Evolutionary conservation across 2,113 vertebrate species (phyloP).

Genomic region (Pomatorhinus ruficollis): DNA sequence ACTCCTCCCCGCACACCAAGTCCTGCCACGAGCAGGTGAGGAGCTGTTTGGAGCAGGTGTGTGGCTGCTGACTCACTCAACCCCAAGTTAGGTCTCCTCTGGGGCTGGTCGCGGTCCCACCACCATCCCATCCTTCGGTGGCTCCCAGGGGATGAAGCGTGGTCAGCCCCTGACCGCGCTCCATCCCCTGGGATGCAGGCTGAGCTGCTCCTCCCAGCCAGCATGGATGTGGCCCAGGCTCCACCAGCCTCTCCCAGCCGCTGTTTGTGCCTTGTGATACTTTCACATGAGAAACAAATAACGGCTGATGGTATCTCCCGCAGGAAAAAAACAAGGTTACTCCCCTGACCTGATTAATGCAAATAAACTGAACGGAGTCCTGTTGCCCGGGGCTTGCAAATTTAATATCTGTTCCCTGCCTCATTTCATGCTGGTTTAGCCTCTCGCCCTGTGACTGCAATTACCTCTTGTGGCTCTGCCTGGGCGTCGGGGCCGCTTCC

Average conservation of each 20-base stretch:
- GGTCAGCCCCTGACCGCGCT: not conserved
- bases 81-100: not conserved
- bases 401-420: constrained; percentile 66
- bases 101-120: not conserved
- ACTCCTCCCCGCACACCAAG: rapidly evolving
- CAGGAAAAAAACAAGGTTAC: constrained; percentile 46
- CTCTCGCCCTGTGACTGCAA: constrained; percentile 55
- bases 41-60: not conserved
- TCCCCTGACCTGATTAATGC: constrained; percentile 69
- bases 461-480: constrained; percentile 36
- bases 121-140: not conserved
- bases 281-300: constrained; percentile 68
- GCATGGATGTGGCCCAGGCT: not conserved
- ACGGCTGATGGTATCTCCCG: constrained; percentile 35
- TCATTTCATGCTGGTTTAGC: constrained; percentile 64
- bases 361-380: constrained; percentile 57
- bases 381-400: constrained; percentile 58
- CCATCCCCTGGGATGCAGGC: too few species aligned
- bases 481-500: not conserved
- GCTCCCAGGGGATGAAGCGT: not conserved
- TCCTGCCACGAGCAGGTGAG: not conserved
- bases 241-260: not conserved
- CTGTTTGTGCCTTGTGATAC: constrained; percentile 18
- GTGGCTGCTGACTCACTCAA: not conserved
- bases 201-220: not conserved